Conservation (phyloP, 1,140 invertebrate genomes). For the Conopomorpha cramerella region DNA sequence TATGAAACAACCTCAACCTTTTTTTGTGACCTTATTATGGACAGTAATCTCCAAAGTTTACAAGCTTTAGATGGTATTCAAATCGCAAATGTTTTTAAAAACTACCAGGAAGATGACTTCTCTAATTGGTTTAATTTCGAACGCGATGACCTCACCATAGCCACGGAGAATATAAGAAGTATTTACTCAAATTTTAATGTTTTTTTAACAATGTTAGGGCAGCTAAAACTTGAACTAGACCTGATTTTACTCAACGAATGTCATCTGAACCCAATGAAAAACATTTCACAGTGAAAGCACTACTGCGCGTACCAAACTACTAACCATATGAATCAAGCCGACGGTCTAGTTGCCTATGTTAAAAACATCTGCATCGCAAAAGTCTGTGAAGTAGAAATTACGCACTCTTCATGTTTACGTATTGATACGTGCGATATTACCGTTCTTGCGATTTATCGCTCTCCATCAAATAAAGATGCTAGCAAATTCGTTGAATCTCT, state of each 20-base stretch:
- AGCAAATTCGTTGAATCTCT: not conserved
- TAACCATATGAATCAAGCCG: not conserved
- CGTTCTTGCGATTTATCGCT: not conserved
- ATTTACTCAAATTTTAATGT: not conserved
- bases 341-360: not conserved
- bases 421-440: not conserved
- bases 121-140: no score
- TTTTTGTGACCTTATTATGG: no score
- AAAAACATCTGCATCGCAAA: not conserved
- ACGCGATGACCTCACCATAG: not conserved
- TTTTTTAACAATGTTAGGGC: not conserved
- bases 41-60: no score
- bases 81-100: no score
- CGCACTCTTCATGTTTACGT: not conserved
- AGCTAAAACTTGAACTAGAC: not conserved
- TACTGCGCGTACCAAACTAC: not conserved
- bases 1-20: no score
- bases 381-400: not conserved
- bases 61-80: no score
- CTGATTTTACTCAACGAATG: not conserved
- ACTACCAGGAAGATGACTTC: no score
- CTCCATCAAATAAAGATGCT: not conserved
- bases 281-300: not conserved
- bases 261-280: not conserved
- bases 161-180: not conserved